These are phyloP conservation scores for Capromys pilorides DNA, from an alignment of 2,797 vertebrate genomes.

Conservation along the genomic window DNA sequence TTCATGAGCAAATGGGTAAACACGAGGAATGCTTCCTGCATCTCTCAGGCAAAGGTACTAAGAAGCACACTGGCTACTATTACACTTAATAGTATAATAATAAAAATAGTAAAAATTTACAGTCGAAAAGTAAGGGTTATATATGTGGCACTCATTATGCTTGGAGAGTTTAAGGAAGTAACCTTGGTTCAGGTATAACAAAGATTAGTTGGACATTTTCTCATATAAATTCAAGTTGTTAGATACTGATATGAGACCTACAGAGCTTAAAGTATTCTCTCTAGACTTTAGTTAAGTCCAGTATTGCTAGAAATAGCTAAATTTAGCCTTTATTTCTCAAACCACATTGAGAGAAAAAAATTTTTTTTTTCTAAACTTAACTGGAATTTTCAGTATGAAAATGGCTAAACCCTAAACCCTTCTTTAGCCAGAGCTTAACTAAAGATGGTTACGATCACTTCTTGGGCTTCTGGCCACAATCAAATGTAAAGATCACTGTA, in stretches of 20 bases:
- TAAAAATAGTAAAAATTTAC: background rate
- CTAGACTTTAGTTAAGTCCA: background rate
- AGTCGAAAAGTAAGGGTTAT: background rate
- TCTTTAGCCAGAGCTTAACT: constrained; percentile 37
- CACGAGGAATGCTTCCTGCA: background rate
- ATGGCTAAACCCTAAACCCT: constrained; percentile 36
- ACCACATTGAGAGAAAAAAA: constrained; percentile 21
- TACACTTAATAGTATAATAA: background rate
- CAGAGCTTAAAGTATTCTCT: constrained; percentile 5
- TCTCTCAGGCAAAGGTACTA: background rate
- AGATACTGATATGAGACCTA: background rate
- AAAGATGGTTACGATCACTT: background rate
- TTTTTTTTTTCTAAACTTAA: constrained; percentile 25
- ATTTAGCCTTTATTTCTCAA: constrained; percentile 47
- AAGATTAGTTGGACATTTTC: constrained; percentile 48
- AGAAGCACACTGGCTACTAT: background rate
- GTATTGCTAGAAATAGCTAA: constrained; percentile 54
- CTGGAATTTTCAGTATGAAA: constrained; percentile 57
- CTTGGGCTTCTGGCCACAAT: background rate
- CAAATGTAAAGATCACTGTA: background rate
- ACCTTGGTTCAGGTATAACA: constrained; percentile 30
- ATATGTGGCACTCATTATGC: background rate
- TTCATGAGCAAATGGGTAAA: background rate
- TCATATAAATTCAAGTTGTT: constrained; percentile 14
- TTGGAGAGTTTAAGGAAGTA: background rate